Evolutionary conservation across 2,113 vertebrate genomes (phyloP).

Genomic region (Pipa parva): DNA sequence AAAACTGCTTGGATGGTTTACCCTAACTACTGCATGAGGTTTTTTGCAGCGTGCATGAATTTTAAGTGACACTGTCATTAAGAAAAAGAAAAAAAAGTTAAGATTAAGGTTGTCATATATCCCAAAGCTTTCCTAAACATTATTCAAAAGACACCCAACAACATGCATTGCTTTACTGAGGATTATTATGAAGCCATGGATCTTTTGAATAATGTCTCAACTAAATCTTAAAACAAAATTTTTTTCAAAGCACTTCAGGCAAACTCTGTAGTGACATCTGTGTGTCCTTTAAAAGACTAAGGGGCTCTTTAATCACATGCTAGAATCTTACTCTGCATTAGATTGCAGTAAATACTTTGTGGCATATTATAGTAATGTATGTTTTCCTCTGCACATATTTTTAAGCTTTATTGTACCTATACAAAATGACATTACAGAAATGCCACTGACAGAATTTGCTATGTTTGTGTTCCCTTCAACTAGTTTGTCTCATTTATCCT

Average conservation of each 20-base stretch:
- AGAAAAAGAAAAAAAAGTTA: conserved; percentile 66
- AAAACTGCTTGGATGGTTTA: conserved; percentile 99
- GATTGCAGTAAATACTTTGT: conserved; percentile 43
- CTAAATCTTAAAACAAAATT: conserved; percentile 37
- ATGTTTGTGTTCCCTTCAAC: conserved; percentile 54
- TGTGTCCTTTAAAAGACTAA: conserved; percentile 48
- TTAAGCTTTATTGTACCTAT: conserved; percentile 41
- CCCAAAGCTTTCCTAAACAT: conserved; percentile 80
- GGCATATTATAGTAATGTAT: conserved; percentile 48
- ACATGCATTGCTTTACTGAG: conserved; percentile 41
- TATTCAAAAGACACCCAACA: conserved; percentile 64
- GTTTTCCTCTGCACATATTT: conserved; percentile 1
- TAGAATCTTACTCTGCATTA: background rate
- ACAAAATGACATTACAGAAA: conserved; percentile 52
- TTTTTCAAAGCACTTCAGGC: conserved; percentile 51
- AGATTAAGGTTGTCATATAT: conserved; percentile 53
- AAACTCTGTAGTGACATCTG: conserved; percentile 57
- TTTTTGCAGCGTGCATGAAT: conserved; percentile 98
- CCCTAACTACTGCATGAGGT: conserved; percentile 99
- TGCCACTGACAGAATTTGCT: conserved; percentile 56
- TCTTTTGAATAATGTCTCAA: conserved; percentile 63
- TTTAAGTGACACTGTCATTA: conserved; percentile 91
- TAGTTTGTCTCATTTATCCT: conserved; percentile 33
- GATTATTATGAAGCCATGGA: conserved; percentile 51
- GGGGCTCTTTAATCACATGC: conserved; percentile 2